These are phyloP conservation scores for Penaeus monodon DNA, from an alignment of 2,888 invertebrate species.

Conservation along the genomic window DNA sequence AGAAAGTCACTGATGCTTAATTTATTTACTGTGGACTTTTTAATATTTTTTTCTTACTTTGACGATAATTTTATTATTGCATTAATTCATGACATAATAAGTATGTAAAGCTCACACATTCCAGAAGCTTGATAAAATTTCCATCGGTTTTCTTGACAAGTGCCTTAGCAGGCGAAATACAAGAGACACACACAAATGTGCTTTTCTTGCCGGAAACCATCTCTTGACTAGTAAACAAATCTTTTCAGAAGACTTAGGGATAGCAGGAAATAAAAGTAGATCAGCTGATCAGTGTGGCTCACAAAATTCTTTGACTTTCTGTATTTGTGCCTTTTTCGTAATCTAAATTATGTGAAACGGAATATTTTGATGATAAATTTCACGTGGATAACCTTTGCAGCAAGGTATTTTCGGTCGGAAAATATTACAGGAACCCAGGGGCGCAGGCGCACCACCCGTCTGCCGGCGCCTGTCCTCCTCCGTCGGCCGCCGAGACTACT, in stretches of 20 bases:
- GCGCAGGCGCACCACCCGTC: too few species aligned
- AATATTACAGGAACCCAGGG: too few species aligned
- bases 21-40: too few species aligned
- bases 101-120: conserved; percentile 39
- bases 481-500: not conserved
- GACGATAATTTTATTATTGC: too few species aligned
- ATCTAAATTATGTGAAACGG: too few species aligned
- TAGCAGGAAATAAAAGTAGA: too few species aligned
- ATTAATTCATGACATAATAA: not conserved
- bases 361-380: too few species aligned
- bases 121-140: conserved; percentile 44
- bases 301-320: not conserved
- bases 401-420: too few species aligned
- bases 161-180: conserved; percentile 20
- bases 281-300: not conserved
- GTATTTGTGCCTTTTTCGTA: too few species aligned
- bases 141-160: conserved; percentile 50
- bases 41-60: too few species aligned
- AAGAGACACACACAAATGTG: conserved; percentile 23
- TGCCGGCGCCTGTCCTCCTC: not conserved
- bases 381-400: too few species aligned
- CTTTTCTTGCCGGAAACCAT: not conserved
- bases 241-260: not conserved
- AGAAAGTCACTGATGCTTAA: too few species aligned
- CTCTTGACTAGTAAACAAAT: not conserved